Evolutionary conservation across 2,113 vertebrate genomes (phyloP), one percentile per base, ranked within the genome.

Genomic region (Nymphicus hollandicus): DNA sequence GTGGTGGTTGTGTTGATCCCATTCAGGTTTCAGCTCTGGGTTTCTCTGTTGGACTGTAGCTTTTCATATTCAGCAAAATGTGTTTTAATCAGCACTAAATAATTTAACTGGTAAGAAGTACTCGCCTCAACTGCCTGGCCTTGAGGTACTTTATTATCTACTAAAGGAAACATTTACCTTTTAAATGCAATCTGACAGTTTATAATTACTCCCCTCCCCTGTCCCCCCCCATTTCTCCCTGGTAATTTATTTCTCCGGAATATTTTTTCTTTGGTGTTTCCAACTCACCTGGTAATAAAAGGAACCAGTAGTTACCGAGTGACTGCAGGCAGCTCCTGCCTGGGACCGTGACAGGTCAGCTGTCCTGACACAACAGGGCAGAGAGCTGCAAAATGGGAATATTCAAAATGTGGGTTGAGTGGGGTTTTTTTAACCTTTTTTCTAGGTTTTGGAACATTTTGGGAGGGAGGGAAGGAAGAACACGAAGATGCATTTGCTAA

Each of bases 251-350:
- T 95, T 92, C 46, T 33, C 84, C 88, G 37, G 53, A 78, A 47
- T 80, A 68, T 41, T 22, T 61, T 88, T 68, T 78, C 19, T 65
- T 74, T 89, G 35, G 82, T 91, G 73, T 92, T 90, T 92, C 84
- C 64, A 86, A 2, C 37, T 86, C 86, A 73, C 92, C 66, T 68
- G 71, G 53, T 86, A 94, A 88, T 76, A 39, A 70, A 91, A 63
- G 13, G 66, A 41, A 91, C 80, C n/a, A 9, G 13, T 29, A 73
- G 82, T 56, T 74, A 66, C 41, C 24, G 76, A 93, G 89, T 89
- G 93, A 94, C 74, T 95, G 94, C 93, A 93, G 96, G 95, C 94
- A 95, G 96, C 95, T 97, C 91, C 65, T 89, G 81, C 69, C 24
- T 47, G 91, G 86, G 23, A 63, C 43, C 22, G 13, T 8, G 91